Evolutionary conservation across 2,888 invertebrate species (phyloP), one percentile per base, ranked within the genome.

Genomic region (Pristionchus mayeri): DNA sequence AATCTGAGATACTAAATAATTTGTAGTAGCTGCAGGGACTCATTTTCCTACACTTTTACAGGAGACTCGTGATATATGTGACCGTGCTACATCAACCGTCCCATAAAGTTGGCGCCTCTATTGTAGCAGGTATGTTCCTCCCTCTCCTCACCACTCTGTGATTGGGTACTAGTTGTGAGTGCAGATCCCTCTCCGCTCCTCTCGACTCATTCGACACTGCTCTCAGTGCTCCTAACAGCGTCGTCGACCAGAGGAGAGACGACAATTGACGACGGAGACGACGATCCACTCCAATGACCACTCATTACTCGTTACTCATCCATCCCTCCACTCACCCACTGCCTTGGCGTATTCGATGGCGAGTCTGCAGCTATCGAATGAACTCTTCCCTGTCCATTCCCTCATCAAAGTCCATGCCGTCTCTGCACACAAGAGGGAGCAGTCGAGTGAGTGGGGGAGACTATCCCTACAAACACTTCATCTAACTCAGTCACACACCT

Each of bases 371-470:
- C 44, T 52, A 24, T 82, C 63, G 63, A 82, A 82, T 9, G 81
- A 63, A 30, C 81, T 82, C 81, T 82, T 82, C 24, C 81, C 81
- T 48, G 81, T 82, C 81, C 81, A 82, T 27, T 82, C 81, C 21
- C 81, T 40, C 60, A 82, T 48, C 18, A 82, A 44, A 4, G 48
- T 63, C 81, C 81, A 82, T 30, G 81, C 60, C 2, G 63, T 48
- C 44, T 82, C 81, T 1, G 63, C 60, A 63, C 63, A 82, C 52
- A 82, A 9, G 7, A 82, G 60, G 6, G 81, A 82, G n/a, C 60
- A 44, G 21, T 82, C 81, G 48, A 82, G 81, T 18, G 81, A 63
- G 75, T 52, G 75, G 0, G 71, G 75, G 16, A 71, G 71, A 11
- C 40, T 3, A 9, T 71, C 71, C 24, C 71, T 71, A 30, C n/a